Base-by-base conservation (phyloP, 2,113 vertebrate species). In the Sigmodon hispidus region DNA sequence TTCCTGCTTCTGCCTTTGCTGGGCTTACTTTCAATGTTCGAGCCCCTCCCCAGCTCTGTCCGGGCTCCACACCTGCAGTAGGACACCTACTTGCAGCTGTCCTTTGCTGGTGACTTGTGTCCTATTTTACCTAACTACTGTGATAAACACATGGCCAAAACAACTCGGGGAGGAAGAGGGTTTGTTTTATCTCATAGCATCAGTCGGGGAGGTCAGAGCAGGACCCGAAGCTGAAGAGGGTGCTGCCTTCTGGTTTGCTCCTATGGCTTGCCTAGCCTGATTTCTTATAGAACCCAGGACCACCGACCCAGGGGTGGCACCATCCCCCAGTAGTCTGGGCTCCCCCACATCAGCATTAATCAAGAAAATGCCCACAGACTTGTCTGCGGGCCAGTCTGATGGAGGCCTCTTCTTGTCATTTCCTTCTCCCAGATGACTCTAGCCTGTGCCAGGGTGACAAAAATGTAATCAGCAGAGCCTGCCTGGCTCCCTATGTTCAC, bases 401-500 rank as follows among this genome's bases (percentile, higher is more conserved):
- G 36, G 36, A 45, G 24, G 80, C n/a, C 8, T 9, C 31, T 63
- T 21, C 80, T 19, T 31, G n/a, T 43, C 7, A 16, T 9, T 5
- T 11, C 15, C 57, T 81, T 22, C 63, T 45, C 80, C 57, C 57
- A 17, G 57, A 45, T 84, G 24, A 63, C 24, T 10, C 57, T 43
- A 83, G n/a, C 36, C 31, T 45, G 22, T 63, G 24, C 7, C 80
- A 17, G 9, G 1, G 31, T 63, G 80, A 63, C 80, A 63, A 10
- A 84, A 9, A 17, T 26, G n/a, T 63, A 19, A 29, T 5, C 57
- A 63, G 40, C 26, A 6, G 57, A 45, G 21, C 13, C 69, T 57
- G 16, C 86, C 48, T 15, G 0, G 0, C n/a, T 21, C 4, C 31
- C 9, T 2, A 26, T 2, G 7, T 19, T 16, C 2, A 5, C 17